Conservation (phyloP, 2,888 invertebrate genomes). For the Torymus aiolomorphi region DNA sequence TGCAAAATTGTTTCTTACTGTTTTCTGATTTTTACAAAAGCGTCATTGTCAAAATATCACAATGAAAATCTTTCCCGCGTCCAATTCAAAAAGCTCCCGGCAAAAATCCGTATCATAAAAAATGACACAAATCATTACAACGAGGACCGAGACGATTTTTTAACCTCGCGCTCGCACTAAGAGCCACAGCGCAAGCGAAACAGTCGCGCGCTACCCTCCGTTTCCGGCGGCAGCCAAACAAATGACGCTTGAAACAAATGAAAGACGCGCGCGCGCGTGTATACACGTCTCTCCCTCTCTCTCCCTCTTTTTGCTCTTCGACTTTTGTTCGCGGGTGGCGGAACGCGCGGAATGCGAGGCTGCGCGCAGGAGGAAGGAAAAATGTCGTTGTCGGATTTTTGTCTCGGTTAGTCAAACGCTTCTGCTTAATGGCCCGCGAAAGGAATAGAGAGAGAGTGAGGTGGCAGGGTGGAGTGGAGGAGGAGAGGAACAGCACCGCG, state of each 20-base stretch:
- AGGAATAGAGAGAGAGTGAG: conserved; percentile 55
- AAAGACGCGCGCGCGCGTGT: conserved; percentile 71
- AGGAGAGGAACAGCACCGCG: conserved; percentile 4
- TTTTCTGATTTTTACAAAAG: too few relatives aligned
- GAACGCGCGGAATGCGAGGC: conserved; percentile 68
- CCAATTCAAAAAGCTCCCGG: too few relatives aligned
- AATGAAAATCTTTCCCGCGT: too few relatives aligned
- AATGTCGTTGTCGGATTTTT: conserved; percentile 73
- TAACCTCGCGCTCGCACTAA: conserved; percentile 10
- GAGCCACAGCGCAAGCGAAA: background rate
- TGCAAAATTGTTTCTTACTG: too few relatives aligned
- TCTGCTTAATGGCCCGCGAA: conserved; percentile 74
- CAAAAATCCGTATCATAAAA: background rate
- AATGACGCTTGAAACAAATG: conserved; percentile 76
- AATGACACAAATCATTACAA: conserved; percentile 6
- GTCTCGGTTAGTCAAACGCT: conserved; percentile 75
- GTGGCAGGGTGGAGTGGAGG: background rate
- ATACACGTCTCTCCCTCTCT: conserved; percentile 60
- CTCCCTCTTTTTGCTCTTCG: conserved; percentile 49
- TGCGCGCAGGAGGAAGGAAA: conserved; percentile 62
- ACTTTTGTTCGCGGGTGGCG: conserved; percentile 50
- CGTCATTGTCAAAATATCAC: too few relatives aligned
- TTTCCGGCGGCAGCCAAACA: conserved; percentile 69
- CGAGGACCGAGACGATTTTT: conserved; percentile 9
- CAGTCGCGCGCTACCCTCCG: conserved; percentile 55